These are phyloP conservation scores for Nycteola revayana DNA, from an alignment of 2,888 invertebrate genomes.

Conservation along the genomic window DNA sequence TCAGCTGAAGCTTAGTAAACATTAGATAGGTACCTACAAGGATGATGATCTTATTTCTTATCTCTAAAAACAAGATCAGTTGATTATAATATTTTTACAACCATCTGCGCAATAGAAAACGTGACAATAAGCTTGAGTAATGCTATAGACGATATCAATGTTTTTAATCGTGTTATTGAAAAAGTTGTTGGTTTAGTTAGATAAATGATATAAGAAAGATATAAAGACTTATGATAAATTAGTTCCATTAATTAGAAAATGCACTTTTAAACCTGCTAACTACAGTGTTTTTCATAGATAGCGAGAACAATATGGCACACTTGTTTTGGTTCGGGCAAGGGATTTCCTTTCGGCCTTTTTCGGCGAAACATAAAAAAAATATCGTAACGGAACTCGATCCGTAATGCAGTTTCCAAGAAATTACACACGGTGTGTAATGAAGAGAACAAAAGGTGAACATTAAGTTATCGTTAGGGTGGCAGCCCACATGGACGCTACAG, in stretches of 20 bases:
- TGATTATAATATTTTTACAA: conserved; percentile 32
- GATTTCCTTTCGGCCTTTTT: conserved; percentile 12
- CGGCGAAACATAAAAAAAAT: conserved; percentile 10
- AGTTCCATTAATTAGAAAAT: too few relatives aligned
- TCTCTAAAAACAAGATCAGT: conserved; percentile 36
- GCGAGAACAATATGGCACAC: too few relatives aligned
- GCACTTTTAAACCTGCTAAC: too few relatives aligned
- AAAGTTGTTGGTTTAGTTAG: conserved; percentile 3
- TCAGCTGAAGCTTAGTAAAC: conserved; percentile 17
- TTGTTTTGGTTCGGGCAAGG: too few relatives aligned
- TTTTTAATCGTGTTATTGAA: conserved; percentile 13
- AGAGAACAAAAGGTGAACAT: conserved; percentile 5
- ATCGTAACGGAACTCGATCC: conserved; percentile 1
- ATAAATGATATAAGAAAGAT: conserved; percentile 3
- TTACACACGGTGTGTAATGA: conserved; percentile 12
- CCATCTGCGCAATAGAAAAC: conserved; percentile 17
- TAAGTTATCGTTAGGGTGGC: conserved; percentile 16
- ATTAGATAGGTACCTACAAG: conserved; percentile 25
- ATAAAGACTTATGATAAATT: too few relatives aligned
- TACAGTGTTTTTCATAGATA: too few relatives aligned
- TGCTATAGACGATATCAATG: conserved; percentile 17
- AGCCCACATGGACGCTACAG: conserved; percentile 3
- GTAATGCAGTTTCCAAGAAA: conserved; percentile 17
- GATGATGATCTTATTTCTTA: conserved; percentile 28
- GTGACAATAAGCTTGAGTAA: conserved; percentile 14